Conservation (phyloP, 2,888 invertebrate species). For the Belgica antarctica region DNA sequence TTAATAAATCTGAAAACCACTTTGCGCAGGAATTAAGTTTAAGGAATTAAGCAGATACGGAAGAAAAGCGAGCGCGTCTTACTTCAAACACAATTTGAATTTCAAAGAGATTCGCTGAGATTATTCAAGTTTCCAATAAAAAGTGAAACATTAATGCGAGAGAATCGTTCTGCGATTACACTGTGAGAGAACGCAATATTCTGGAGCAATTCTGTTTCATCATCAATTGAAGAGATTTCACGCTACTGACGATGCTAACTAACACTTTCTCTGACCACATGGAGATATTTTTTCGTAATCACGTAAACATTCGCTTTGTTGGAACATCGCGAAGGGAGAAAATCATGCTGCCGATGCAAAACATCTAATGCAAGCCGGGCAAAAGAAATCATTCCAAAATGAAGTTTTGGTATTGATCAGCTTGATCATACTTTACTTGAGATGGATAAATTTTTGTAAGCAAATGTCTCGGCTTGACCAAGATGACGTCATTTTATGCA, state of each 20-base stretch:
- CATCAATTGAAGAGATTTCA: conserved; percentile 9
- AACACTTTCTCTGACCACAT: too few species aligned
- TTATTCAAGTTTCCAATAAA: neutral
- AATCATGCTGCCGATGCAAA: conserved; percentile 9
- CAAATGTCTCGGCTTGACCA: too few species aligned
- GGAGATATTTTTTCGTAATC: neutral
- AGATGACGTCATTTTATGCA: too few species aligned
- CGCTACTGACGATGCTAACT: neutral
- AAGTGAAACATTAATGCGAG: conserved; percentile 1
- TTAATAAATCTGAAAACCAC: neutral
- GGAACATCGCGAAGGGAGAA: neutral
- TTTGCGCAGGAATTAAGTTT: neutral
- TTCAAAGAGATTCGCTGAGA: neutral
- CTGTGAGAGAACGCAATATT: neutral
- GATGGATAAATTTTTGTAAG: too few species aligned
- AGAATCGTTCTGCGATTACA: neutral
- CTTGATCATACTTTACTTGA: too few species aligned
- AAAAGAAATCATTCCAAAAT: too few species aligned
- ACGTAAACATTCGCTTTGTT: conserved; percentile 1
- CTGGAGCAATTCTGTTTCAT: conserved; percentile 4
- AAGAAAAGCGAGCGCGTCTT: neutral
- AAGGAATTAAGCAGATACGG: too few species aligned
- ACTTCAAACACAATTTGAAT: conserved; percentile 20
- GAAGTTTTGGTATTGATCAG: too few species aligned
- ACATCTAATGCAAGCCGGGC: too few species aligned